Conservation (phyloP, 2,888 invertebrate species). For the Agrypnus murinus region DNA sequence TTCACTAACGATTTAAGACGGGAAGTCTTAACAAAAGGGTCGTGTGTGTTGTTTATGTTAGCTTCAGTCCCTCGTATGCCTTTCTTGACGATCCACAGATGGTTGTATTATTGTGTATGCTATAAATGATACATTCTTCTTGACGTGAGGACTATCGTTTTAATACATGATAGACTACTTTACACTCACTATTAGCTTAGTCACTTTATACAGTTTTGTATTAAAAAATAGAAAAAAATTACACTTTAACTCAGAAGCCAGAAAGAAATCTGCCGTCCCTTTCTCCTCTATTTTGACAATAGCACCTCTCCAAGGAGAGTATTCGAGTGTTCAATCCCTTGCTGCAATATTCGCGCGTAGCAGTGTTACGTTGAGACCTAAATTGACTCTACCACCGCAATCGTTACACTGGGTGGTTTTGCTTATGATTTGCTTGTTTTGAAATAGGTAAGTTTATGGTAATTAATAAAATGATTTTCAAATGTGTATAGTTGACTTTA, state of each 20-base stretch:
- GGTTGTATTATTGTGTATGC: constrained; percentile 59
- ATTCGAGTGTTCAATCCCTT: too few species aligned
- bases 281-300: too few species aligned
- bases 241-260: not conserved
- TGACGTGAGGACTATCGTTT: constrained; percentile 2
- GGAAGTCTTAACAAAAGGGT: constrained; percentile 63
- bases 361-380: too few species aligned
- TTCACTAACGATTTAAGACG: constrained; percentile 65
- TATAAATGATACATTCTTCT: constrained; percentile 50
- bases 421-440: too few species aligned
- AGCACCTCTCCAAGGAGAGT: too few species aligned
- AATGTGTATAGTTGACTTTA: too few species aligned
- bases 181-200: not conserved
- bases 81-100: constrained; percentile 59
- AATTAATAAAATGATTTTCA: too few species aligned
- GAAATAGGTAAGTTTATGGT: too few species aligned
- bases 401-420: too few species aligned
- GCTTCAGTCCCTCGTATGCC: constrained; percentile 36
- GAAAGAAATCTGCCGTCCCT: not conserved
- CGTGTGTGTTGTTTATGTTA: constrained; percentile 59
- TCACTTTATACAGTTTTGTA: not conserved
- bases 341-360: too few species aligned
- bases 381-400: too few species aligned
- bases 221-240: not conserved
- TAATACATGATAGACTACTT: constrained; percentile 17